Evolutionary conservation across 2,888 invertebrate genomes (phyloP).

Genomic region (Acrobasis repandana): DNA sequence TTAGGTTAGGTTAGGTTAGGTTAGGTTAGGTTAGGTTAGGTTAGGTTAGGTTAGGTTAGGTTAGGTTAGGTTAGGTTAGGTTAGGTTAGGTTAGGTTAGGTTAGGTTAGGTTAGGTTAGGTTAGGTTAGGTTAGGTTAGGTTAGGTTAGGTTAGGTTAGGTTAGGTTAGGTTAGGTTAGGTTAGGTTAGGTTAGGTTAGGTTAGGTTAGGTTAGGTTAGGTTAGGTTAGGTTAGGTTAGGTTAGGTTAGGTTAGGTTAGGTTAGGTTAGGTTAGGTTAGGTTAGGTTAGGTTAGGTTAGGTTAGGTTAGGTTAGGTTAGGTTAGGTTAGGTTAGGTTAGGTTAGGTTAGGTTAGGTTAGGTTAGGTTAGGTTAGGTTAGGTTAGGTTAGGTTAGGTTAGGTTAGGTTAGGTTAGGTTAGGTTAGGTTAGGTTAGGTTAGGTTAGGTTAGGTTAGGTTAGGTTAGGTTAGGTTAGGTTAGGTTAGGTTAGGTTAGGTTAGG

Average conservation of each 20-base stretch:
- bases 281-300: constrained; percentile 17
- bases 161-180: constrained; percentile 32
- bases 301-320: constrained; percentile 19
- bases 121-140: constrained; percentile 29
- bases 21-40: constrained; percentile 12
- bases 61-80: constrained; percentile 17
- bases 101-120: constrained; percentile 26
- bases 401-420: too few relatives aligned
- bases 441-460: too few relatives aligned
- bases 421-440: too few relatives aligned
- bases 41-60: constrained; percentile 22
- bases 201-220: constrained; percentile 32
- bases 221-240: constrained; percentile 33
- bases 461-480: too few relatives aligned
- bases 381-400: too few relatives aligned
- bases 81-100: constrained; percentile 15
- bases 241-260: constrained; percentile 29
- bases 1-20: constrained; percentile 12
- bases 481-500: too few relatives aligned
- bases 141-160: constrained; percentile 29
- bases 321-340: constrained; percentile 19
- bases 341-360: constrained; percentile 19
- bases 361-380: too few relatives aligned
- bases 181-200: constrained; percentile 35
- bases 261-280: too few relatives aligned